These are phyloP conservation scores for Drosophila rufa DNA, from an alignment of 1,140 invertebrate species.

Conservation along the genomic window DNA sequence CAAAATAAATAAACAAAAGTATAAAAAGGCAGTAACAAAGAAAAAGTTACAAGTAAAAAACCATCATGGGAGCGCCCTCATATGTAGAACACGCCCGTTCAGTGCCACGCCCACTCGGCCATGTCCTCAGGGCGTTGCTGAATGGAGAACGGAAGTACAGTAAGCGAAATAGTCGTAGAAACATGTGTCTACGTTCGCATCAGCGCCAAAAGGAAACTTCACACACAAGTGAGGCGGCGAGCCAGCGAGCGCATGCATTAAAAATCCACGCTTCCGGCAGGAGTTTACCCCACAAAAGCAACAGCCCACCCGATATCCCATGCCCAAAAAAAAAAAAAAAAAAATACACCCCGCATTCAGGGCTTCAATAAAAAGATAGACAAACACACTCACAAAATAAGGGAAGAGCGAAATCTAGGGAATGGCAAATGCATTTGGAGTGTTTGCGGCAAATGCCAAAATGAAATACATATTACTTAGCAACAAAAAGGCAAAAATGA, in stretches of 20 bases:
- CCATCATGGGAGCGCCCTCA: slow-evolving; percentile 39
- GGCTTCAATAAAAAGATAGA: slow-evolving; percentile 51
- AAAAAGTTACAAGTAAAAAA: slow-evolving; percentile 6
- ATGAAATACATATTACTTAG: slow-evolving; percentile 82
- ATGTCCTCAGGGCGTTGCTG: slow-evolving; percentile 10
- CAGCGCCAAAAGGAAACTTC: slow-evolving; percentile 54
- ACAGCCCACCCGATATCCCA: background rate
- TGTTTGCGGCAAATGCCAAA: slow-evolving; percentile 80
- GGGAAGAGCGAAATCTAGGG: slow-evolving; percentile 45
- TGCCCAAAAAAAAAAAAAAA: background rate
- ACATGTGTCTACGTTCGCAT: slow-evolving; percentile 80
- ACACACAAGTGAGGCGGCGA: slow-evolving; percentile 26
- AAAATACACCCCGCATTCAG: slow-evolving; percentile 11
- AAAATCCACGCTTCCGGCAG: slow-evolving; percentile 78
- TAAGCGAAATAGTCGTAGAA: slow-evolving; percentile 46
- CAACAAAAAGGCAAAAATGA: slow-evolving; percentile 41
- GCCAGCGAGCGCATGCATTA: slow-evolving; percentile 63
- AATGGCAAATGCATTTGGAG: slow-evolving; percentile 80
- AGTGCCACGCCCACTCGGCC: slow-evolving; percentile 23
- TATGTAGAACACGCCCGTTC: slow-evolving; percentile 59
- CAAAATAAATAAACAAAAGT: slow-evolving; percentile 24
- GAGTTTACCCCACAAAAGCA: slow-evolving; percentile 22
- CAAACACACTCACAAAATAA: slow-evolving; percentile 18
- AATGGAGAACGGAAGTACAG: slow-evolving; percentile 28
- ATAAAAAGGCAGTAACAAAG: background rate